Base-by-base conservation (phyloP, 2,888 invertebrate genomes). In the Agrenia bidenticulata region DNA sequence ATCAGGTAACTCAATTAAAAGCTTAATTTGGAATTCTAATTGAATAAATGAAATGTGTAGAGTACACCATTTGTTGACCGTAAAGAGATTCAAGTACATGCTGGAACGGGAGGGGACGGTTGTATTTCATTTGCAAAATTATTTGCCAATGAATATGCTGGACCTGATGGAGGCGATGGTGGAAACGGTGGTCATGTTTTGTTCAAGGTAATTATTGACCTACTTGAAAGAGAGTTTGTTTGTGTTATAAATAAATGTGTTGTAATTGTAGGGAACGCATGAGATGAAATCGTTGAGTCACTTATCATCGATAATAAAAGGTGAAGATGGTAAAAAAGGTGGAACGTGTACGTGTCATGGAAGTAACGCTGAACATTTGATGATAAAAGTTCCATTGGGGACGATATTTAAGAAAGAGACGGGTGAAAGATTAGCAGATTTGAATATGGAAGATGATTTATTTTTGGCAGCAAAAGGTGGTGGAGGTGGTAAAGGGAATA, bases 131-230 rank as follows among this genome's bases (percentile, higher is more conserved):
- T 99, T 79, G 81, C 93, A 5, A 87, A 88, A 68, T 82, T 88
- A 9, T 92, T 87, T 85, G 84, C 85, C 61, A 94, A 94, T 77
- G 95, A 94, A 70, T 85, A 84, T 64, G 98, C 93, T 0, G 97
- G 97, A 0, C 97, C 96, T 0, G 92, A 94, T 80, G 97, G 96
- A 0, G 98, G 97, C 0, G 94, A 98, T 80, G 99, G 98, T 0
- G 99, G 99, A 0, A 86, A 91, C 78, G 97, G 97, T 0, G 97
- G 93, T 0, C 97, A 98, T 81, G 89, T 98, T 1, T 85, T 97
- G 62, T 89, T 97, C 72, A 82, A 85, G 82, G 86, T 85, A 77
- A n/a, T n/a, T 67, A 64, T 69, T 27, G 57, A 32, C 19, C 50
- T 27, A 42, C 17, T n/a, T n/a, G n/a, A n/a, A n/a, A n/a, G n/a